Evolutionary conservation across 2,113 vertebrate species (phyloP).

Genomic region (Stictonetta naevosa): DNA sequence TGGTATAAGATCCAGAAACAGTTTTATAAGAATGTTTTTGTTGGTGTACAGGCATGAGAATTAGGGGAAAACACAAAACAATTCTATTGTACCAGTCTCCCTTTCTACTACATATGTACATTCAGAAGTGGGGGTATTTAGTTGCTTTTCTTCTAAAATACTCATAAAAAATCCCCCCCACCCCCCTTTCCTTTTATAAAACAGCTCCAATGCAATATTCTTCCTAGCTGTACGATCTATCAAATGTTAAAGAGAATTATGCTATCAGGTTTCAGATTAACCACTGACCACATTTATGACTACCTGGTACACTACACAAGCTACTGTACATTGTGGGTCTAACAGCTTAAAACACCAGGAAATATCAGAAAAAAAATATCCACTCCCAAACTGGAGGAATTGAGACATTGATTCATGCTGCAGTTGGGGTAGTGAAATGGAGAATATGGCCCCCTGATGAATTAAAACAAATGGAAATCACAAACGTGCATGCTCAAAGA

Average conservation of each 20-base stretch:
- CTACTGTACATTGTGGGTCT: neutral
- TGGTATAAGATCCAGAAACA: neutral
- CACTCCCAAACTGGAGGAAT: neutral
- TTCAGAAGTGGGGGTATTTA: neutral
- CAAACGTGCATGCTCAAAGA: neutral
- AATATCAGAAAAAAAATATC: neutral
- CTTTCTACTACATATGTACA: neutral
- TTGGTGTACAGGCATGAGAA: neutral
- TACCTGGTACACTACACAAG: neutral
- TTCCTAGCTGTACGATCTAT: neutral
- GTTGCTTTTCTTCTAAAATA: neutral
- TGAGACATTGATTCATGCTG: neutral
- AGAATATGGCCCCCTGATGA: neutral
- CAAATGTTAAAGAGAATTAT: neutral
- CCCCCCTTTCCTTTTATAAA: neutral
- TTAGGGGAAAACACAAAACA: neutral
- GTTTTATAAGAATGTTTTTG: neutral
- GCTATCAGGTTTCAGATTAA: neutral
- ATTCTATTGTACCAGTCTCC: neutral
- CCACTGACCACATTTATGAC: neutral
- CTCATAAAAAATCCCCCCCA: fast-evolving
- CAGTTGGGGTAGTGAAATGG: neutral
- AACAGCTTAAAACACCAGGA: neutral
- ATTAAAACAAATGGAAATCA: neutral
- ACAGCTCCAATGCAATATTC: neutral